phyloP scores from a whole-genome alignment of 2,797 vertebrate species.

The Alcedo atthis region DNA sequence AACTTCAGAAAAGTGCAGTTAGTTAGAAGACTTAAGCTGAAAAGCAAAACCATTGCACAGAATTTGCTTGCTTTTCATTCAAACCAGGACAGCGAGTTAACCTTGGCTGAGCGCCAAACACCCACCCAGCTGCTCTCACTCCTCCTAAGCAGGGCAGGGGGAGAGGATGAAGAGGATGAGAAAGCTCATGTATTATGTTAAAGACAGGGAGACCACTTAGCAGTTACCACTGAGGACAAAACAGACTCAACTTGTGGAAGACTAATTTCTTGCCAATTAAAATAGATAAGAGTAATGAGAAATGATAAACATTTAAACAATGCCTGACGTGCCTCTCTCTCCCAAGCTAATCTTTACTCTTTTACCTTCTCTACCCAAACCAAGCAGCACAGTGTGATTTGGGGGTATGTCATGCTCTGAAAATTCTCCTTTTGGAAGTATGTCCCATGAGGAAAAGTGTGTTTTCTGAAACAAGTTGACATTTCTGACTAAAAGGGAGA shows the following conservation, averaged over 20 bases:
- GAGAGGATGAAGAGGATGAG: not conserved
- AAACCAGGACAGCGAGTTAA: too few relatives aligned
- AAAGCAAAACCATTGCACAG: too few relatives aligned
- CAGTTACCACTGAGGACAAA: not conserved
- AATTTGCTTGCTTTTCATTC: too few relatives aligned
- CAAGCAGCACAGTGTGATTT: fast-evolving
- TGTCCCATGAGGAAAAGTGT: not conserved
- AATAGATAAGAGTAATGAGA: not conserved
- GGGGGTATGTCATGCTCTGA: not conserved
- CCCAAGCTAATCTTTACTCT: not conserved
- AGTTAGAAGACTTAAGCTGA: too few relatives aligned
- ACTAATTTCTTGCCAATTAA: not conserved
- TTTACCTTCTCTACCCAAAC: not conserved
- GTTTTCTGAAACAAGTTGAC: not conserved
- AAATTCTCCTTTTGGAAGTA: not conserved
- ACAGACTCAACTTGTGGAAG: not conserved
- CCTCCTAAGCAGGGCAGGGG: not conserved
- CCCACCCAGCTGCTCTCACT: not conserved
- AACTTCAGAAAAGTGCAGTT: too few relatives aligned
- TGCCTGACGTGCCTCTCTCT: not conserved
- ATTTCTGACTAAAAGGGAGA: not conserved
- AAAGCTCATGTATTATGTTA: not conserved
- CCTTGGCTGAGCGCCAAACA: not conserved
- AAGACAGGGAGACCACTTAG: not conserved
- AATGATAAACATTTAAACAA: not conserved